Evolutionary conservation across 2,888 invertebrate genomes (phyloP).

Genomic region (Caenorhabditis sp.): DNA sequence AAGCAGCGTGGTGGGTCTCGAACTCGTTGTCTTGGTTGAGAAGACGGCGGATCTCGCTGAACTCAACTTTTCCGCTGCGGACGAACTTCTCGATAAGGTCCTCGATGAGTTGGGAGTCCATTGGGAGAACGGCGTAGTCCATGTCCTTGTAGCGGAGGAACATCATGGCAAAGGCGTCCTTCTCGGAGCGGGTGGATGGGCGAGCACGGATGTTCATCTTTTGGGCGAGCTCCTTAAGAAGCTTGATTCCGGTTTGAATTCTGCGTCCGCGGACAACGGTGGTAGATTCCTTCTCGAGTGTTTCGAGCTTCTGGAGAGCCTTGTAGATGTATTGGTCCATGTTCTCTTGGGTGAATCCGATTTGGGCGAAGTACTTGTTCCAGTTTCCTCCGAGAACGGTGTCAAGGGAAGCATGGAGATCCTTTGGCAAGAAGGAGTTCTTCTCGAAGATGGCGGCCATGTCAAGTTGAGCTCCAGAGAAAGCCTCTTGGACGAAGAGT

Average conservation of each 20-base stretch:
- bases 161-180: conserved; percentile 67
- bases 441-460: conserved; percentile 74
- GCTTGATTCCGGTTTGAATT: conserved; percentile 55
- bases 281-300: conserved; percentile 59
- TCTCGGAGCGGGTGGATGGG: conserved; percentile 47
- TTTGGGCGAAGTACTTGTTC: conserved; percentile 70
- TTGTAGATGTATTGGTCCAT: conserved; percentile 68
- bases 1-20: conserved; percentile 65
- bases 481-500: conserved; percentile 69
- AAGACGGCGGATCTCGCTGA: conserved; percentile 63
- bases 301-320: conserved; percentile 60
- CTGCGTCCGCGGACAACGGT: conserved; percentile 70
- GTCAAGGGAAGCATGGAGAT: conserved; percentile 74
- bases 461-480: conserved; percentile 73
- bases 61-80: conserved; percentile 59
- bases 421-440: conserved; percentile 74
- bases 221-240: conserved; percentile 71
- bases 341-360: conserved; percentile 77
- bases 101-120: conserved; percentile 71
- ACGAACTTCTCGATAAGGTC: conserved; percentile 64
- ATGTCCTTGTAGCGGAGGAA: conserved; percentile 76
- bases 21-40: conserved; percentile 66
- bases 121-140: conserved; percentile 78
- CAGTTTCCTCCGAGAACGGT: conserved; percentile 76
- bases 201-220: conserved; percentile 74